A percentile compares a stretch with the other conserved stretches of the same genome.
These are phyloP conservation scores for Amazona vittata DNA, from an alignment of 2,113 vertebrate species.

Conservation along the genomic window DNA sequence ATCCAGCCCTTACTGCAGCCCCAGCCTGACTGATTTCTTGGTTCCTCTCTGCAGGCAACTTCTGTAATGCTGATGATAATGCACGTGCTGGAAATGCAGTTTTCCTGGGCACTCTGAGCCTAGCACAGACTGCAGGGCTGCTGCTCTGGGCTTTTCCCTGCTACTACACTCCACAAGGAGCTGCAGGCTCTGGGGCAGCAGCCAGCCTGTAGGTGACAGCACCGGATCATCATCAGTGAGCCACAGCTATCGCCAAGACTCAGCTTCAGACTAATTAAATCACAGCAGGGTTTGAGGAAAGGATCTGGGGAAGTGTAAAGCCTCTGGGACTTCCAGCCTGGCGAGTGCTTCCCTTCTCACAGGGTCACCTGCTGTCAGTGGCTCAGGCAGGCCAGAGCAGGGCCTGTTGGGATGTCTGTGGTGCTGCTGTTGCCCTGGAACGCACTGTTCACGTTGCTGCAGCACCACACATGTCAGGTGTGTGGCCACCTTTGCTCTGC, in stretches of 20 bases:
- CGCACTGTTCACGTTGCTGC: accelerated
- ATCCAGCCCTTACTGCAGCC: not conserved
- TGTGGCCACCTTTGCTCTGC: not conserved
- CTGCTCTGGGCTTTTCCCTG: not conserved
- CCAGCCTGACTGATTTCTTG: not conserved
- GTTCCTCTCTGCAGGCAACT: not conserved
- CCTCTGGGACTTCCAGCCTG: not conserved
- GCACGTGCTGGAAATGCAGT: not conserved
- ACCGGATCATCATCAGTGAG: not conserved
- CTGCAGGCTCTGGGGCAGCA: not conserved
- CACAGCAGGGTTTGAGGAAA: not conserved
- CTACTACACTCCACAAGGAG: not conserved
- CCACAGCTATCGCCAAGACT: not conserved
- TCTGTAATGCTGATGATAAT: not conserved
- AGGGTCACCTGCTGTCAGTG: not conserved
- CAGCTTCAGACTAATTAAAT: not conserved
- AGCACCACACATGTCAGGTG: not conserved
- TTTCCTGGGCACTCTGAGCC: not conserved
- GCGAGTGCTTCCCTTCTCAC: not conserved
- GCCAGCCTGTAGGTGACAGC: constrained; percentile 70
- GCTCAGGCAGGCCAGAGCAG: not conserved
- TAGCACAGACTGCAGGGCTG: not conserved
- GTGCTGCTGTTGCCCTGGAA: accelerated
- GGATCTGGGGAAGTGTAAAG: not conserved
- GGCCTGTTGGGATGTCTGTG: accelerated